Percentiles rank a stretch among this genome's conserved stretches.
Conservation (phyloP, 2,113 vertebrate species). For the Silurus asotus region DNA sequence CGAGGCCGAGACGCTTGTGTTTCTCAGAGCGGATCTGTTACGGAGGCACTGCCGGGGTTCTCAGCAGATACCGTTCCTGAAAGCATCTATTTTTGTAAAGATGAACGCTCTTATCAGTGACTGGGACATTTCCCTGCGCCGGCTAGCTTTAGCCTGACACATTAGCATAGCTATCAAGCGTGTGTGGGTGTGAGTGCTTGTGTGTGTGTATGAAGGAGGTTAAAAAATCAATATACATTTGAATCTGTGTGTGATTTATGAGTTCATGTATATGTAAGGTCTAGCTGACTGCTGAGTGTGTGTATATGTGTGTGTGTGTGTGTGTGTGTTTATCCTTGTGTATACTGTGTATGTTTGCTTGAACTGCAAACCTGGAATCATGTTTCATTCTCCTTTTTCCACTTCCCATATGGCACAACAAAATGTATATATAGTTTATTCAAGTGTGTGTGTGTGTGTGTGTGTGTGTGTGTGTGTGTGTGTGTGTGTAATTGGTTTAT, state of each 20-base stretch:
- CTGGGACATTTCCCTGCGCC: constrained; percentile 57
- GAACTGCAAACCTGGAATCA: not conserved
- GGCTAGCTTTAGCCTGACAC: constrained; percentile 22
- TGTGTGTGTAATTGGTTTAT: too few species aligned
- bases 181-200: not conserved
- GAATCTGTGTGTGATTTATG: not conserved
- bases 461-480: too few species aligned
- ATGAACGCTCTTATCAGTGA: constrained; percentile 64
- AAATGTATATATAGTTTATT: not conserved
- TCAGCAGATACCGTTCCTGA: constrained; percentile 73
- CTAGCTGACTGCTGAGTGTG: not conserved
- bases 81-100: constrained; percentile 76
- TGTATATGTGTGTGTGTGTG: not conserved
- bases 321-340: not conserved
- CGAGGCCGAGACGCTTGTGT: constrained; percentile 65
- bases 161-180: not conserved
- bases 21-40: constrained; percentile 73
- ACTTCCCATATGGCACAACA: not conserved
- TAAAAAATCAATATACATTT: not conserved
- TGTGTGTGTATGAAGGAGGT: not conserved
- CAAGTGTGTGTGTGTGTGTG: not conserved
- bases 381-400: not conserved
- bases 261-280: not conserved
- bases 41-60: constrained; percentile 64
- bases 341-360: not conserved